phyloP scores from a whole-genome alignment of 2,888 invertebrate species.

The Amphipoea oculea region DNA sequence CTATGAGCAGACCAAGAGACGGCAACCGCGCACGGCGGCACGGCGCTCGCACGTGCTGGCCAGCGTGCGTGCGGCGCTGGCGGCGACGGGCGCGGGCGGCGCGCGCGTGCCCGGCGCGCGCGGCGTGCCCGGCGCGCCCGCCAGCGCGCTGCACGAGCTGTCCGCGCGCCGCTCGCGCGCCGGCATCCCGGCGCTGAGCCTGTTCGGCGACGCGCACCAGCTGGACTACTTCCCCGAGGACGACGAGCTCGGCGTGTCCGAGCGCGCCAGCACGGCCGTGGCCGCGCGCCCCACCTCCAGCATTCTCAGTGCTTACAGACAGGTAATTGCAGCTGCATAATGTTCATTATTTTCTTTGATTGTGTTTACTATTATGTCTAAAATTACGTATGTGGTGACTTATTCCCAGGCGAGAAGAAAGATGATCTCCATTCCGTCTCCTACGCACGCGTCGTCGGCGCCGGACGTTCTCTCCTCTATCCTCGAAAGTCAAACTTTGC shows the following conservation, averaged over 20 bases:
- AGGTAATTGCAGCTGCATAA: slow-evolving; percentile 70
- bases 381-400: slow-evolving; percentile 10
- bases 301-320: slow-evolving; percentile 83
- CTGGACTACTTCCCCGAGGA: slow-evolving; percentile 93
- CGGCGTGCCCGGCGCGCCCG: slow-evolving; percentile 2
- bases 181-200: slow-evolving; percentile 77
- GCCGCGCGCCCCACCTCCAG: slow-evolving; percentile 86
- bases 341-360: no score
- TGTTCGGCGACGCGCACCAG: slow-evolving; percentile 93
- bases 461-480: slow-evolving; percentile 93
- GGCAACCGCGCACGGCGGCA: slow-evolving; percentile 84
- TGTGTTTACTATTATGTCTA: neutral
- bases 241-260: slow-evolving; percentile 73
- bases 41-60: slow-evolving; percentile 82
- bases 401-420: slow-evolving; percentile 86
- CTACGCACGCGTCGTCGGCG: slow-evolving; percentile 83
- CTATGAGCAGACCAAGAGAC: slow-evolving; percentile 71
- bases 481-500: slow-evolving; percentile 92
- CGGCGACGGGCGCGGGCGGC: slow-evolving; percentile 29
- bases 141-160: slow-evolving; percentile 46
- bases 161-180: slow-evolving; percentile 69
- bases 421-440: slow-evolving; percentile 82
- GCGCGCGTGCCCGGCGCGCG: slow-evolving; percentile 44
- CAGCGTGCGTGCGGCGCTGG: slow-evolving; percentile 81
- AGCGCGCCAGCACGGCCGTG: slow-evolving; percentile 80